phyloP scores from a whole-genome alignment of 2,888 invertebrate species.

The Stenchaetothrips biformis region DNA sequence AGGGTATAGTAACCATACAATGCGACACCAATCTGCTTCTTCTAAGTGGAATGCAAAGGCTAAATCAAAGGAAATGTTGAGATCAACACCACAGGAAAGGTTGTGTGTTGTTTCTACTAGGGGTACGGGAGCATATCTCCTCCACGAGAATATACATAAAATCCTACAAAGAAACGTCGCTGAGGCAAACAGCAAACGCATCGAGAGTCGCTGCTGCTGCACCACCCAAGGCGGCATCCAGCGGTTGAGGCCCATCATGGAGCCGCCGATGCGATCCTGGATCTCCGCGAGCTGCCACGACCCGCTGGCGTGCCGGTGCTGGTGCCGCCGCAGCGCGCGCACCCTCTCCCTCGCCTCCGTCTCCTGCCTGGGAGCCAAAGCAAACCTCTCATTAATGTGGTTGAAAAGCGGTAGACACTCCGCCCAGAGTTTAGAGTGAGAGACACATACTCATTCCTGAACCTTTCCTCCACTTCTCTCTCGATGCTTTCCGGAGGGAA shows the following conservation, averaged over 20 bases:
- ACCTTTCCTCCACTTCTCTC: constrained; percentile 62
- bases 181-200: constrained; percentile 7
- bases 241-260: neutral
- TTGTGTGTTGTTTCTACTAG: neutral
- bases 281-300: constrained; percentile 7
- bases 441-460: constrained; percentile 62
- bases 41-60: neutral
- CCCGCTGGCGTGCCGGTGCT: neutral
- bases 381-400: neutral
- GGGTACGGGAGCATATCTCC: constrained; percentile 5
- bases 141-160: constrained; percentile 2
- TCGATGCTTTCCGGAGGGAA: constrained; percentile 71
- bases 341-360: neutral
- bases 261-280: neutral
- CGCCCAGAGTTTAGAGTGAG: neutral
- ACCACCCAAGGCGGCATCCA: constrained; percentile 13
- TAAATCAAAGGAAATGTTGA: neutral
- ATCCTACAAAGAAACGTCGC: constrained; percentile 8
- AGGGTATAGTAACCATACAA: neutral
- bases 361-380: neutral
- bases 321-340: neutral
- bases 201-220: neutral
- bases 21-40: neutral
- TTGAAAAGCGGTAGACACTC: neutral
- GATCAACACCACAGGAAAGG: neutral